Conservation (phyloP, 2,113 vertebrate species). For the Spea bombifrons region DNA sequence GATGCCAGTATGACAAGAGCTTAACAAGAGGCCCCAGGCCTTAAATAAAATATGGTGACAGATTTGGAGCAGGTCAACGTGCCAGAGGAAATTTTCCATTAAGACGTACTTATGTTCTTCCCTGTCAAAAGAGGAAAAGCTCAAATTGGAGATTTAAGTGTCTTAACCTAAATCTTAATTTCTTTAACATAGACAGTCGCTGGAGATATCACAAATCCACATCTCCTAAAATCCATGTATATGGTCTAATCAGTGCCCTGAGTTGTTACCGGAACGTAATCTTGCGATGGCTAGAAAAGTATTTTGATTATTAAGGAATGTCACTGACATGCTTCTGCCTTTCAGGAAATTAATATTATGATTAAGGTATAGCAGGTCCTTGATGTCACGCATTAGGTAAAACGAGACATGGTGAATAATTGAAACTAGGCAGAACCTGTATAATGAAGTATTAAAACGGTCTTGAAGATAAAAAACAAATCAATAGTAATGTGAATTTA, state of each 20-base stretch:
- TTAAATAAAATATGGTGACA: no score
- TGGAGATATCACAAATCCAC: neutral
- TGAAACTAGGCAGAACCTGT: neutral
- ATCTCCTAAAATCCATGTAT: neutral
- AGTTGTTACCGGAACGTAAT: conserved; percentile 11
- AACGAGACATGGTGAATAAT: conserved; percentile 27
- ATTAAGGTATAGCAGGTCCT: conserved; percentile 27
- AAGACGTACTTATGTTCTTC: no score
- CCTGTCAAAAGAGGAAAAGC: neutral
- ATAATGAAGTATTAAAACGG: conserved; percentile 17
- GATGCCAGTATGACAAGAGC: no score
- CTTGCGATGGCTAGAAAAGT: conserved; percentile 29
- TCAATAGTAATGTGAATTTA: neutral
- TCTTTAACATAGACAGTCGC: no score
- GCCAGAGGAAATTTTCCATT: no score
- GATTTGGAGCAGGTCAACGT: no score
- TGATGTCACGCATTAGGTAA: conserved; percentile 22
- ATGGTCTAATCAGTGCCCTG: conserved; percentile 21
- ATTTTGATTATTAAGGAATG: conserved; percentile 24
- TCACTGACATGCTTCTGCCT: neutral
- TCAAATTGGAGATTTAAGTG: neutral
- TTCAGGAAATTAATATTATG: conserved; percentile 34
- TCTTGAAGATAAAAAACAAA: neutral
- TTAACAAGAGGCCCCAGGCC: no score
- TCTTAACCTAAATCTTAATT: no score